Evolutionary conservation across 2,888 invertebrate genomes (phyloP).

Genomic region (Epirrhoe tristata): DNA sequence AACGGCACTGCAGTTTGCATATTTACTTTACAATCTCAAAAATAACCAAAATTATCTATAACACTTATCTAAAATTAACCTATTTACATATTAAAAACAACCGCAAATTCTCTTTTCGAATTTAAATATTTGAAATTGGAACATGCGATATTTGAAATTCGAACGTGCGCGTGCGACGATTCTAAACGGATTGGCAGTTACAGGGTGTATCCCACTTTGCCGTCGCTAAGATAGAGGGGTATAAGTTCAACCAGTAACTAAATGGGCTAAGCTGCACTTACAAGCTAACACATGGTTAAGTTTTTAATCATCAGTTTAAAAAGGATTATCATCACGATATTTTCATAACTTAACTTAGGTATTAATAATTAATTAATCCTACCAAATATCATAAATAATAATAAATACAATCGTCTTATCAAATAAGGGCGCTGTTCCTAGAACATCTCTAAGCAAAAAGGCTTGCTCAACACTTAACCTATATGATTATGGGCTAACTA

Average conservation of each 20-base stretch:
- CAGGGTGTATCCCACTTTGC: conserved; percentile 8
- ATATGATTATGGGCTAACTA: no score
- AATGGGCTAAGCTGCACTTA: background rate
- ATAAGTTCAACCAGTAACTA: background rate
- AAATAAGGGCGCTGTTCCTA: no score
- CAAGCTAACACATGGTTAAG: background rate
- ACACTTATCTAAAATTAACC: background rate
- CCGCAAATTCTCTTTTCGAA: background rate
- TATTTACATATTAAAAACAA: background rate
- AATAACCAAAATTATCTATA: conserved; percentile 13
- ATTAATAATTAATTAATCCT: no score
- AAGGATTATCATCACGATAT: no score
- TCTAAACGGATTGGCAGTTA: conserved; percentile 17
- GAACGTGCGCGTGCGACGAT: conserved; percentile 24
- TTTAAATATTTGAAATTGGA: conserved; percentile 5
- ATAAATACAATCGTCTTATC: no score
- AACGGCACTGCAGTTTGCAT: conserved; percentile 70
- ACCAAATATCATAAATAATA: no score
- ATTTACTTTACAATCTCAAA: conserved; percentile 24
- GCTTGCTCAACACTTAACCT: no score
- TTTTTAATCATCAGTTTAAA: no score
- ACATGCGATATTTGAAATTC: conserved; percentile 12
- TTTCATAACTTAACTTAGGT: no score
- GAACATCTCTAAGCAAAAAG: no score
- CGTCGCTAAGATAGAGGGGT: conserved; percentile 20